Evolutionary conservation across 2,888 invertebrate genomes (phyloP).

Genomic region (Agonum fuliginosum): DNA sequence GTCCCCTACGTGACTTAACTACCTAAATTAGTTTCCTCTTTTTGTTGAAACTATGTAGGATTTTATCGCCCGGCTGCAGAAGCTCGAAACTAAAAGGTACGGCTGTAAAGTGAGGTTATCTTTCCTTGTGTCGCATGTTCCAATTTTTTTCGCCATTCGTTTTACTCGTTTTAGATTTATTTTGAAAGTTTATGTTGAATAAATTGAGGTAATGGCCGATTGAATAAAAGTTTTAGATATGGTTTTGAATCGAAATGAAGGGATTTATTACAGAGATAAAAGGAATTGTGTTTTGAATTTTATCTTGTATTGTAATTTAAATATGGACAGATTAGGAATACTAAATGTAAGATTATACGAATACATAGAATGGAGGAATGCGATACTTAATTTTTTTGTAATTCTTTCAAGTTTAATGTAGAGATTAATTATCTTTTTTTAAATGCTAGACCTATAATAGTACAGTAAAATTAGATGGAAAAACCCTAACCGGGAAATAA

Average conservation of each 20-base stretch:
- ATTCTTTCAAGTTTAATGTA: too few relatives aligned
- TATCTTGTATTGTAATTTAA: neutral
- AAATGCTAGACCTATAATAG: too few relatives aligned
- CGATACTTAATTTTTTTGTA: too few relatives aligned
- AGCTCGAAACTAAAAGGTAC: slow-evolving; percentile 41
- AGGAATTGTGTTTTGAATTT: slow-evolving; percentile 26
- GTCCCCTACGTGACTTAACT: slow-evolving; percentile 51
- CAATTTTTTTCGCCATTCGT: slow-evolving; percentile 39
- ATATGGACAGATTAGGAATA: neutral
- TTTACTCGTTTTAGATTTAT: slow-evolving; percentile 44
- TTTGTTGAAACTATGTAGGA: slow-evolving; percentile 50
- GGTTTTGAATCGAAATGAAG: slow-evolving; percentile 35
- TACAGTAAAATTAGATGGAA: too few relatives aligned
- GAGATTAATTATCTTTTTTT: too few relatives aligned
- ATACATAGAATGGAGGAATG: too few relatives aligned
- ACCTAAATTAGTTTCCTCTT: slow-evolving; percentile 50
- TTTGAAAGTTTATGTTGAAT: slow-evolving; percentile 48
- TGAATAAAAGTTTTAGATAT: slow-evolving; percentile 42
- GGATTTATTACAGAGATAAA: slow-evolving; percentile 41
- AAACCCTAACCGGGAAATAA: too few relatives aligned
- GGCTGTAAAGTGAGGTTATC: slow-evolving; percentile 48
- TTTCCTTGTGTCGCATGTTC: slow-evolving; percentile 26
- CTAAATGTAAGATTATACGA: neutral
- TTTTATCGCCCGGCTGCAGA: slow-evolving; percentile 42
- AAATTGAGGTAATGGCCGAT: slow-evolving; percentile 42